Evolutionary conservation across 1,140 invertebrate species (phyloP).

Genomic region (Choristoneura fumiferana): DNA sequence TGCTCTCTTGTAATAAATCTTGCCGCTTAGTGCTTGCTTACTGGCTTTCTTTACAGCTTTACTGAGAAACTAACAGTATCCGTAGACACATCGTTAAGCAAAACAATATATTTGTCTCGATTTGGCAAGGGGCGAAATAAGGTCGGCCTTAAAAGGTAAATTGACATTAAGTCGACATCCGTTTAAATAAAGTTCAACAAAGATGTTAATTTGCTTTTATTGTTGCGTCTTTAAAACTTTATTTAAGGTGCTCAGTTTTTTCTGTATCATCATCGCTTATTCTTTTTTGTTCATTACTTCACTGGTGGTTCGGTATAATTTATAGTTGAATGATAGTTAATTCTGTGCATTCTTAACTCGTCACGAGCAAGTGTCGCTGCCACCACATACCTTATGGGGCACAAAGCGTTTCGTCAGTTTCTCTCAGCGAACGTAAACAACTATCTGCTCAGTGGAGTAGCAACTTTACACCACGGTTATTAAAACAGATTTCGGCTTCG

Average conservation of each 20-base stretch:
- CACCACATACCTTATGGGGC: constrained; percentile 48
- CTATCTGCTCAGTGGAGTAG: constrained; percentile 15
- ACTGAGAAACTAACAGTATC: constrained; percentile 7
- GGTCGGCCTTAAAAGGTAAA: constrained; percentile 5
- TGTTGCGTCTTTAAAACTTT: background rate
- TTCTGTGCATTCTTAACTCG: constrained; percentile 19
- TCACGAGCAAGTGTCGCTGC: constrained; percentile 22
- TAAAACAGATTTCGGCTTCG: constrained; percentile 18
- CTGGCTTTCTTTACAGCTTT: constrained; percentile 24
- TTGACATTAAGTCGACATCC: constrained; percentile 16
- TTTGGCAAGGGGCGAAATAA: constrained; percentile 3
- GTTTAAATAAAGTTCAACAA: constrained; percentile 13
- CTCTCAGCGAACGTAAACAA: constrained; percentile 46
- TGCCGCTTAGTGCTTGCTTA: no score
- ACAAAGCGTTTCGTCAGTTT: constrained; percentile 46
- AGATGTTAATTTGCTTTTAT: background rate
- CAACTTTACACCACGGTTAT: constrained; percentile 18
- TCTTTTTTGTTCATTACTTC: no score
- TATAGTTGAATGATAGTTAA: background rate
- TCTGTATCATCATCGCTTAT: no score
- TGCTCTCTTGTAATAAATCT: constrained; percentile 31
- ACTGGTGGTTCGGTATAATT: background rate
- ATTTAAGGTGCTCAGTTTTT: background rate
- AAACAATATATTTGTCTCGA: constrained; percentile 6
- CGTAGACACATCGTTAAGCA: constrained; percentile 13